These are phyloP conservation scores for Lamellibrachia columna DNA, from an alignment of 2,888 invertebrate species.

Conservation along the genomic window DNA sequence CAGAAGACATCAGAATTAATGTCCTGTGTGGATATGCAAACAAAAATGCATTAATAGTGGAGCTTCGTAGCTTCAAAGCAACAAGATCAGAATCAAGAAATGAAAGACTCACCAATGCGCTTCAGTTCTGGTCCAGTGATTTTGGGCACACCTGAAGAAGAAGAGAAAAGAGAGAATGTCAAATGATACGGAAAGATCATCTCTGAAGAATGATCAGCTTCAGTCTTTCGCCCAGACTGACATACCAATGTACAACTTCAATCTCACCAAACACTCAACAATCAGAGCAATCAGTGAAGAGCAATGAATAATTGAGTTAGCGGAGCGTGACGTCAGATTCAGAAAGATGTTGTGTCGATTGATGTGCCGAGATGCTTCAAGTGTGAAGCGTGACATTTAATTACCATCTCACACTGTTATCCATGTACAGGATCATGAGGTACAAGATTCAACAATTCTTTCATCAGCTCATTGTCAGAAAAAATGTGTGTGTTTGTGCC, in stretches of 20 bases:
- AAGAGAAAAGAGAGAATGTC: background rate
- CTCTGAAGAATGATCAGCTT: background rate
- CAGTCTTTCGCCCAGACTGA: background rate
- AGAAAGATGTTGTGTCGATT: slow-evolving; percentile 13
- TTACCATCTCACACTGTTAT: background rate
- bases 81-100: background rate
- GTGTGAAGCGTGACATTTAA: background rate
- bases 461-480: background rate
- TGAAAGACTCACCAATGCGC: background rate
- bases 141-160: background rate
- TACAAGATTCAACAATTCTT: background rate
- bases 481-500: background rate
- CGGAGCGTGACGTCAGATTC: background rate
- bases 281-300: background rate
- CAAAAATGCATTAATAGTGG: background rate
- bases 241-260: background rate
- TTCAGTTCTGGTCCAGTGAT: background rate
- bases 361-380: background rate
- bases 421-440: no score
- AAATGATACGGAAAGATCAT: background rate
- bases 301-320: slow-evolving; percentile 6
- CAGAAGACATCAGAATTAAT: background rate
- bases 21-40: background rate
- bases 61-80: background rate
- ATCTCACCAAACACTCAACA: background rate